These are phyloP conservation scores for Drosophila lowei DNA, from an alignment of 1,140 invertebrate species.

Conservation along the genomic window DNA sequence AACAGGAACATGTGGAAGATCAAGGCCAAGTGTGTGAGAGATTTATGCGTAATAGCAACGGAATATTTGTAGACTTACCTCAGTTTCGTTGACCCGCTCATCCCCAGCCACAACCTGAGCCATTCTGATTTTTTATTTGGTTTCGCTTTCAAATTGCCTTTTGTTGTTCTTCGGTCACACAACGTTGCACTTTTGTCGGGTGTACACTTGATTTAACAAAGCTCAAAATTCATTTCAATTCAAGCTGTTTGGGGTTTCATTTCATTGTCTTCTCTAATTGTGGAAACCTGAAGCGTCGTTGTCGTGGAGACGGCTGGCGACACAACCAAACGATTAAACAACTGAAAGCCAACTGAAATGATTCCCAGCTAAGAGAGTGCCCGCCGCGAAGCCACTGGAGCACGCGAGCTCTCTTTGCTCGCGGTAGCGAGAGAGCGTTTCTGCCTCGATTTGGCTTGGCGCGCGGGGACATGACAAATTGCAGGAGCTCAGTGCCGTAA, in stretches of 20 bases:
- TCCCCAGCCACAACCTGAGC: slow-evolving; percentile 33
- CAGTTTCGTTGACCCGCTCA: slow-evolving; percentile 43
- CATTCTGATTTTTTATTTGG: slow-evolving; percentile 34
- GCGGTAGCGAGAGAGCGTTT: slow-evolving; percentile 28
- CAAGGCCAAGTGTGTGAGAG: slow-evolving; percentile 31
- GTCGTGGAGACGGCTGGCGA: slow-evolving; percentile 58
- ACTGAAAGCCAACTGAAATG: slow-evolving; percentile 62
- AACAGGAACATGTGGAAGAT: slow-evolving; percentile 35
- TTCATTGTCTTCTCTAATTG: slow-evolving; percentile 36
- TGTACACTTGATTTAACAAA: slow-evolving; percentile 1
- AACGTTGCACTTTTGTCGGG: slow-evolving; percentile 24
- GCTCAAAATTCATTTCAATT: slow-evolving; percentile 16
- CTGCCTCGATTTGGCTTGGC: not conserved
- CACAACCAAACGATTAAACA: slow-evolving; percentile 80
- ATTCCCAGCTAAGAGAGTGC: slow-evolving; percentile 21
- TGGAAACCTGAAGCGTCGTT: slow-evolving; percentile 38
- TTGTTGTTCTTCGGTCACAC: slow-evolving; percentile 37
- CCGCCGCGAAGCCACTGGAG: not conserved
- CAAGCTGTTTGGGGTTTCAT: slow-evolving; percentile 28
- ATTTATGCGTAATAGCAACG: slow-evolving; percentile 1
- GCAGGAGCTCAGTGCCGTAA: not conserved
- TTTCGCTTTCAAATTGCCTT: slow-evolving; percentile 24
- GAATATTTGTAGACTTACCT: slow-evolving; percentile 40
- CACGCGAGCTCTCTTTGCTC: slow-evolving; percentile 10
- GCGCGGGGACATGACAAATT: slow-evolving; percentile 19